Evolutionary conservation across 2,797 vertebrate genomes (phyloP), one percentile per base, ranked within the genome.

Genomic region (Microctenopoma steveboyesi): DNA sequence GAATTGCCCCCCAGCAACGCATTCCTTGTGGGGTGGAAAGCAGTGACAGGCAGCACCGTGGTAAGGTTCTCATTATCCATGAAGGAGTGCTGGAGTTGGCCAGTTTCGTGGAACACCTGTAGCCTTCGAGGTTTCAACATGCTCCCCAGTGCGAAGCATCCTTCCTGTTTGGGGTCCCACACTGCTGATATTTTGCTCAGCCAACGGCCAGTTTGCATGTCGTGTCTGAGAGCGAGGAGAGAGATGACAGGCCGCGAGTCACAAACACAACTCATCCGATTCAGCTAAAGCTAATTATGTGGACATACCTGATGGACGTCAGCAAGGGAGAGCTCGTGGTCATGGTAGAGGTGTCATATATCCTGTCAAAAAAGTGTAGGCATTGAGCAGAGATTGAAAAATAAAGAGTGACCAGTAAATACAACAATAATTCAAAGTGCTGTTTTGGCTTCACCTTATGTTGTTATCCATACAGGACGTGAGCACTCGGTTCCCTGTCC

Each of bases 91-190:
- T 95, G 78, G 3, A 51, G 2, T 1, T 56, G 18, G 0, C 97
- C 95, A 0, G 85, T 93, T 66, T 95, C 92, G 0, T 94, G 95
- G 84, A 94, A 96, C 48, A 96, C 80, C 22, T 93, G 55, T 0
- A 97, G 89, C 22, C 54, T 87, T 1, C 95, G 81, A 0, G 94
- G 94, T 10, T 58, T 85, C 0, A 60, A 71, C 93, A 95, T 71
- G 55, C 94, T 95, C 59, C 95, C 96, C 53, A 96, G 91, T 25
- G 92, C 84, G 18, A 96, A 91, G 79, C 95, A 97, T 14, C 95
- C 92, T 16, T 96, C 95, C 80, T 76, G 93, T 50, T 95, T 96
- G 15, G 96, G 95, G 88, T 98, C 96, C 96, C 96, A 98, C 1
- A 93, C 47, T 0, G 96, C 95, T 25, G 87, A 88, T 16, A 97